phyloP scores from a whole-genome alignment of 2,888 invertebrate species.

The Anoncus sp. region DNA sequence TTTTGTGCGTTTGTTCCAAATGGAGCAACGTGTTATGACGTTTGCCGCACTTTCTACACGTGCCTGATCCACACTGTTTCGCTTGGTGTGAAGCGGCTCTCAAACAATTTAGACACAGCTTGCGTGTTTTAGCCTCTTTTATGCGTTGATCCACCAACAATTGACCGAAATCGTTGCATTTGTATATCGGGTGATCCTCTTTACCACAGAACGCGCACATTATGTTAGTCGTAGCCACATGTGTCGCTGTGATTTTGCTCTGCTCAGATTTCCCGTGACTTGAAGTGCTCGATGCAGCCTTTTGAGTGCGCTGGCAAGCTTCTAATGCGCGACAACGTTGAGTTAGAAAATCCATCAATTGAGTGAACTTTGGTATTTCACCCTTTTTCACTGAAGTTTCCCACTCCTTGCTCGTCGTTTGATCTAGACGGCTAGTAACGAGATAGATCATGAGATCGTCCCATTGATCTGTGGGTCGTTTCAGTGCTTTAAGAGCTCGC shows the following conservation, averaged over 20 bases:
- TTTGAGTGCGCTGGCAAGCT: too few species aligned
- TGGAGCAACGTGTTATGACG: conserved; percentile 15
- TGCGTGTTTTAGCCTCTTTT: conserved; percentile 4
- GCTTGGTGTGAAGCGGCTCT: neutral
- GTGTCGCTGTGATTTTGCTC: neutral
- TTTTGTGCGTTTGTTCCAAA: neutral
- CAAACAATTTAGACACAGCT: conserved; percentile 18
- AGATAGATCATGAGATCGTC: conserved; percentile 66
- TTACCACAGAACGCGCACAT: conserved; percentile 7
- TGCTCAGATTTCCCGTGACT: too few species aligned
- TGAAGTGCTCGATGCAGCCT: too few species aligned
- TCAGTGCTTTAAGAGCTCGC: conserved; percentile 63
- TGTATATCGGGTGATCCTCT: conserved; percentile 23
- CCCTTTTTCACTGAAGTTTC: conserved; percentile 45
- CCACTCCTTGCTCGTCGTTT: conserved; percentile 55
- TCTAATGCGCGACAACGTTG: conserved; percentile 54
- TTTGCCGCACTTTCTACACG: conserved; percentile 18
- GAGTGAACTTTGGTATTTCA: neutral
- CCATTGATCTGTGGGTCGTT: conserved; percentile 65
- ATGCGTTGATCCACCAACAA: neutral
- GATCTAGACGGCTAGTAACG: conserved; percentile 48
- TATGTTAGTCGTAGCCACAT: neutral
- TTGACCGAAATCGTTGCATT: conserved; percentile 19
- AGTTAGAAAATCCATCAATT: conserved; percentile 62
- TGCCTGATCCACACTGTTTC: neutral